These are phyloP conservation scores for Heliocidaris tuberculata DNA, from an alignment of 35 echinoderm and acorn worm species.

Conservation along the genomic window DNA sequence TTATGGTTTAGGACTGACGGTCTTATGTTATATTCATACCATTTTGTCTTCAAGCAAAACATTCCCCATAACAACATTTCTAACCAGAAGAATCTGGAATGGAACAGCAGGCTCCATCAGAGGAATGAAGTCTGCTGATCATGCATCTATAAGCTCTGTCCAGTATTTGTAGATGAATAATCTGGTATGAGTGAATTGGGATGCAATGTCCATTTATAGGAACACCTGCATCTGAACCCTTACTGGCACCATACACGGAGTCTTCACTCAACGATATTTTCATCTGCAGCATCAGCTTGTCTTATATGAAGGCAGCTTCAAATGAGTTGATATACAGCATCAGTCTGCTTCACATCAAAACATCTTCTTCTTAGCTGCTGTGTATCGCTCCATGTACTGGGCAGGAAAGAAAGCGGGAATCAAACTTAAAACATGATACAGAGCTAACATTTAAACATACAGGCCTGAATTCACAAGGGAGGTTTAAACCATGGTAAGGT, in stretches of 20 bases:
- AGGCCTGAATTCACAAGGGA: too few relatives aligned
- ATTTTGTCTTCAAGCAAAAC: background rate
- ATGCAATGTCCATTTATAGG: background rate
- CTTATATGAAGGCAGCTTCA: background rate
- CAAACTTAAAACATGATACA: background rate
- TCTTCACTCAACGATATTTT: background rate
- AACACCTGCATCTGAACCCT: background rate
- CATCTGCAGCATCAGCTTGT: background rate
- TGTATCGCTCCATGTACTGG: slow-evolving; percentile 91
- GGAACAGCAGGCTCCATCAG: too few relatives aligned
- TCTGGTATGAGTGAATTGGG: background rate
- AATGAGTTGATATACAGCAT: background rate
- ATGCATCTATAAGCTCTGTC: too few relatives aligned
- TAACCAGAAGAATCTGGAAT: background rate
- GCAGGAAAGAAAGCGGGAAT: slow-evolving; percentile 29
- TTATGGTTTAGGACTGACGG: background rate
- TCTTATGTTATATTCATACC: background rate
- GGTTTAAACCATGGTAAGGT: too few relatives aligned
- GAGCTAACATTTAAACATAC: too few relatives aligned
- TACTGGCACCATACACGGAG: background rate
- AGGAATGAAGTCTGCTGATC: too few relatives aligned
- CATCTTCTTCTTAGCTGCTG: slow-evolving; percentile 89
- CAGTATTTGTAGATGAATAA: background rate
- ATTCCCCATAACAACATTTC: background rate
- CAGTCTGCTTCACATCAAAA: slow-evolving; percentile 52